Base-by-base conservation (phyloP, 1,140 invertebrate genomes). In the Neoseiulus cucumeris region DNA sequence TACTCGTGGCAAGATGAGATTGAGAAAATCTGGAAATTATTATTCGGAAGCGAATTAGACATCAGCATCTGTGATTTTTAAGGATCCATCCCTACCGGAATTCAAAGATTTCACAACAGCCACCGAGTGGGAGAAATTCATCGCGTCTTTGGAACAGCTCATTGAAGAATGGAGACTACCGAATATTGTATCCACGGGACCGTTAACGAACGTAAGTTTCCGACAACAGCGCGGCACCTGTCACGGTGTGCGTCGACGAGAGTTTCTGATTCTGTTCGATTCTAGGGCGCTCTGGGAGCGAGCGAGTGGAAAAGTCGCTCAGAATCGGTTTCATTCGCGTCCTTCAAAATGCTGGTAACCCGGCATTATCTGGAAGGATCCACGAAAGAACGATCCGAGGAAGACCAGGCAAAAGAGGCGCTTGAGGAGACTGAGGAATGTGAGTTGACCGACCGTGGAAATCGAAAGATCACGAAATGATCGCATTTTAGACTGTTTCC, bases 131-230 rank as follows among this genome's bases (percentile, higher is more conserved):
- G 51, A 59, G 22, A 59, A 59, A 25, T 59, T 59, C 22, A 59
- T 25, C 14, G 51, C 51, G 5, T 17, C 51, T 17, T 20, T 59
- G 25, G 51, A 59, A 9, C 51, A 59, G 22, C 51, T 59, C 14
- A 59, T 59, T 20, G 51, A 59, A 9, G 51, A 59, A 59, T 59
- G 51, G 51, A n/a, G 22, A 20, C 51, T 59, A n/a, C 51, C 51
- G 33, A 59, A 59, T 33, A 25, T 59, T 20, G 51, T 59, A 12
- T 59, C 51, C 14, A 59, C 51, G 2, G 51, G 51, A 25, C 51
- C 51, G 14, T 14, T 59, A 20, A 20, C 14, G 22, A 59, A 25
- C 51, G 51, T 59, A 29, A 25, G 51, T 59, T 20, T 47, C 14
- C 14, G n/a, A n/a, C n/a, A n/a, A n/a, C n/a, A n/a, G n/a, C n/a